phyloP scores from a whole-genome alignment of 2,888 invertebrate genomes.

The Drosophila affinis region DNA sequence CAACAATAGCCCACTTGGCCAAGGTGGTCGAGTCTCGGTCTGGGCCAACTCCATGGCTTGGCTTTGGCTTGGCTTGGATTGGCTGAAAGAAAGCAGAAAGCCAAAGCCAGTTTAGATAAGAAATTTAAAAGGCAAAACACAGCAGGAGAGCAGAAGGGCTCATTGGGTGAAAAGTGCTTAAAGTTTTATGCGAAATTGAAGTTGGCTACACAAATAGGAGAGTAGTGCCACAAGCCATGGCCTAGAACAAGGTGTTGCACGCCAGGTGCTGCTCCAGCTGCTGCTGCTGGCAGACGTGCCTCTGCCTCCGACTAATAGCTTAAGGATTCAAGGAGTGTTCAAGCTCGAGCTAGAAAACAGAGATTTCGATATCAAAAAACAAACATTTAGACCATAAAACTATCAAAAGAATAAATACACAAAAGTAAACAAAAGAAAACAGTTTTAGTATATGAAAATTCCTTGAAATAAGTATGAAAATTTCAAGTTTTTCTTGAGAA shows the following conservation, averaged over 20 bases:
- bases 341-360: constrained; percentile 11
- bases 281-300: constrained; percentile 22
- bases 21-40: constrained; percentile 8
- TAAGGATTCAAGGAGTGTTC: constrained; percentile 8
- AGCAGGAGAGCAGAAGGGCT: constrained; percentile 17
- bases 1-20: constrained; percentile 21
- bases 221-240: not conserved
- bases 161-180: constrained; percentile 67
- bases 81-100: not conserved
- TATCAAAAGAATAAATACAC: constrained; percentile 22
- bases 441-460: too few species aligned
- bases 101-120: constrained; percentile 54
- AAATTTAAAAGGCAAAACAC: constrained; percentile 67
- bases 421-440: constrained; percentile 4
- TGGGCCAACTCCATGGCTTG: constrained; percentile 2
- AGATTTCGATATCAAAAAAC: constrained; percentile 21
- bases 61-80: not conserved
- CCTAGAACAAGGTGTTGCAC: constrained; percentile 52
- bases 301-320: constrained; percentile 24
- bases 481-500: too few species aligned
- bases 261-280: constrained; percentile 3
- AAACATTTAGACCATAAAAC: constrained; percentile 25
- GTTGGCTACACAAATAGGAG: constrained; percentile 54
- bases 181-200: constrained; percentile 70
- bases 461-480: too few species aligned